Percentiles rank a stretch among this genome's conserved stretches.
phyloP scores from a whole-genome alignment of 1,140 invertebrate species.

The Aethina tumida region DNA sequence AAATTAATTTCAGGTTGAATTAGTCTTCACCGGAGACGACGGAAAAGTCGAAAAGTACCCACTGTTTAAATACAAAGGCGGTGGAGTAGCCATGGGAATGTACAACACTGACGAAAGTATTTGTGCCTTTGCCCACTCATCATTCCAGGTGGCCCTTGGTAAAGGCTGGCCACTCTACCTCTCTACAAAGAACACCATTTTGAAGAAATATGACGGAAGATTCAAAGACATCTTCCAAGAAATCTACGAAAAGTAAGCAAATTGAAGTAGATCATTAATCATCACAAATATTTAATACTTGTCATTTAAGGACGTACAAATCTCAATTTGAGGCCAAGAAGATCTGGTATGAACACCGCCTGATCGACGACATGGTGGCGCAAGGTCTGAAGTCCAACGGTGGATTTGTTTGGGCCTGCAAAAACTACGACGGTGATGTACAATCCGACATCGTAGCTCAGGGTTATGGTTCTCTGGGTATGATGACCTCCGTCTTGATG shows the following conservation, averaged over 20 bases:
- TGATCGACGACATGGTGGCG: constrained; percentile 91
- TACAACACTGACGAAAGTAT: constrained; percentile 88
- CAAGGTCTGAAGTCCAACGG: constrained; percentile 77
- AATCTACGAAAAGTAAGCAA: constrained; percentile 63
- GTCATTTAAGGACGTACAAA: constrained; percentile 56
- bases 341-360: constrained; percentile 87
- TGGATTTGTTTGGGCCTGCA: constrained; percentile 88
- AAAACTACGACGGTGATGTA: constrained; percentile 89
- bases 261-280: neutral
- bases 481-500: constrained; percentile 89
- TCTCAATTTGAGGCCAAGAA: constrained; percentile 61
- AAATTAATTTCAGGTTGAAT: constrained; percentile 44
- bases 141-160: constrained; percentile 72
- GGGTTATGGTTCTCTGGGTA: constrained; percentile 76
- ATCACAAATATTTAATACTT: neutral
- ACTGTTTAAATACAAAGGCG: constrained; percentile 64
- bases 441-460: constrained; percentile 83
- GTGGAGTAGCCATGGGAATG: constrained; percentile 75
- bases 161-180: constrained; percentile 78
- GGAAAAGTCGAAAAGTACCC: constrained; percentile 44
- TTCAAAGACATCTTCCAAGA: constrained; percentile 92
- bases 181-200: constrained; percentile 87
- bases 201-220: constrained; percentile 83
- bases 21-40: constrained; percentile 53
- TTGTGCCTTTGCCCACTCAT: constrained; percentile 71